These are phyloP conservation scores for Drosophila nigromelanica DNA, from an alignment of 1,140 invertebrate genomes.

Conservation along the genomic window DNA sequence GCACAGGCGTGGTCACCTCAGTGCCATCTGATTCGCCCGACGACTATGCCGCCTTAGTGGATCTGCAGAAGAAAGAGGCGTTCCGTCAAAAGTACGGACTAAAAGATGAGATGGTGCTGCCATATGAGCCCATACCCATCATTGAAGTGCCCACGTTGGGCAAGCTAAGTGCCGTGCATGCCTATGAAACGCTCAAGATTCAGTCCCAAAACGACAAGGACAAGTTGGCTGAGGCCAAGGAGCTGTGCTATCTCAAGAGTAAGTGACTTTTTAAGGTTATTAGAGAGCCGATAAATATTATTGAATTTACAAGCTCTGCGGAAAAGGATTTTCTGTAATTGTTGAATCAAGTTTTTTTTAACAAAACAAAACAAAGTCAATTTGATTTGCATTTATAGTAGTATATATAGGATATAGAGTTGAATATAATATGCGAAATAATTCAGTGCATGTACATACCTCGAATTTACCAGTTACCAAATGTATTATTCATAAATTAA, in stretches of 20 bases:
- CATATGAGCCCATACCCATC: constrained; percentile 91
- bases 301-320: too few species aligned
- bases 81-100: constrained; percentile 97
- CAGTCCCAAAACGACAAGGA: constrained; percentile 98
- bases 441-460: background rate
- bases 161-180: constrained; percentile 91
- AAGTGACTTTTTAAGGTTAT: background rate
- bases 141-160: constrained; percentile 96
- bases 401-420: too few species aligned
- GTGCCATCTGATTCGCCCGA: constrained; percentile 99
- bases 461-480: background rate
- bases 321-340: too few species aligned
- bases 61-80: constrained; percentile 97
- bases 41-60: constrained; percentile 97
- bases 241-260: constrained; percentile 97
- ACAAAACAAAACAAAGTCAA: too few species aligned
- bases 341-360: too few species aligned
- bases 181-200: constrained; percentile 96
- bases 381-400: too few species aligned
- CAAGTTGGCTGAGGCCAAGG: constrained; percentile 97
- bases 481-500: too few species aligned
- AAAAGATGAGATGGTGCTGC: constrained; percentile 94
- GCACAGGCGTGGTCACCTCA: constrained; percentile 98
- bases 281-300: too few species aligned
- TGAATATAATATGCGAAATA: too few species aligned